A percentile compares a stretch with the other conserved stretches of the same genome.
phyloP scores from a whole-genome alignment of 2,113 vertebrate genomes.

The Megatriorchis doriae region DNA sequence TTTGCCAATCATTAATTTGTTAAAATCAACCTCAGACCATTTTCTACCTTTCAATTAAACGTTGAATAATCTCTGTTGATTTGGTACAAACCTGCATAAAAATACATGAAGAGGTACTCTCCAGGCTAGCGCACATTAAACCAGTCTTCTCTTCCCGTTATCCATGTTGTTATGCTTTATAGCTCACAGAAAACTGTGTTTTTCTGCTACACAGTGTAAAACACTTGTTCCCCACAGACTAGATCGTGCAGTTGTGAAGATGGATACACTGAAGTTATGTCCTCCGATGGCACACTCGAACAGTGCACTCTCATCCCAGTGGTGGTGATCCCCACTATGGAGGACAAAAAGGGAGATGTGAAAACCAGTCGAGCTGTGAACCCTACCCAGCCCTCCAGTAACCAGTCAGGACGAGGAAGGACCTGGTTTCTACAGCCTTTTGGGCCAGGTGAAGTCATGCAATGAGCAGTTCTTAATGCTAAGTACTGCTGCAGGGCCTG shows the following conservation, averaged over 20 bases:
- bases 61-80: neutral
- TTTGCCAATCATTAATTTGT: neutral
- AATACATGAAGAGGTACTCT: neutral
- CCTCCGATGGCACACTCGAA: conserved; percentile 83
- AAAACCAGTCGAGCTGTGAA: conserved; percentile 94
- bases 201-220: conserved; percentile 9
- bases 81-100: neutral
- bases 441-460: conserved; percentile 84
- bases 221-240: conserved; percentile 76
- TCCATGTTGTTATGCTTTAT: neutral
- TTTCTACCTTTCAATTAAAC: neutral
- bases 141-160: neutral
- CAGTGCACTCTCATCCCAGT: conserved; percentile 91
- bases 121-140: neutral
- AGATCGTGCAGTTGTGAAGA: conserved; percentile 88
- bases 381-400: conserved; percentile 83
- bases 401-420: conserved; percentile 83
- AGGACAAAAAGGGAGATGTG: conserved; percentile 88
- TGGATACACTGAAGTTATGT: conserved; percentile 92
- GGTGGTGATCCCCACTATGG: conserved; percentile 88
- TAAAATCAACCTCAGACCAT: neutral
- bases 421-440: conserved; percentile 98
- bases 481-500: neutral
- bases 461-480: conserved; percentile 1
- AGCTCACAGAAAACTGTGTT: neutral